Conservation (phyloP, 2,113 vertebrate genomes). For the Limanda limanda region DNA sequence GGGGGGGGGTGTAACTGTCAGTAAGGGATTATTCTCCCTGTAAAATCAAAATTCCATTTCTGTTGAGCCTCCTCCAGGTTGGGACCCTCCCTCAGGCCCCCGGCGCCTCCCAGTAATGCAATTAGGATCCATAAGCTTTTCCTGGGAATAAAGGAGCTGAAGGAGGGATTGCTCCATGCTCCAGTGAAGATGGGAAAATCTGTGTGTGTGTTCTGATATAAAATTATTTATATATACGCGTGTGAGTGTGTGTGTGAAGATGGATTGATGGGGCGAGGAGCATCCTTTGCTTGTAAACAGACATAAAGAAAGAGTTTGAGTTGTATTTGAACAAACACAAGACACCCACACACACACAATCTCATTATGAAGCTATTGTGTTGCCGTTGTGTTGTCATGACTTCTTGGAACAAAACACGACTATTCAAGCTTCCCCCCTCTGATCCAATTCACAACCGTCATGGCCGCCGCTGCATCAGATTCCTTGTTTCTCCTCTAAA, state of each 20-base stretch:
- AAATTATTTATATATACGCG: no score
- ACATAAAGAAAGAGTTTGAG: no score
- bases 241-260: neutral
- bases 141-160: slow-evolving; percentile 69
- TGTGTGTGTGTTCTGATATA: slow-evolving; percentile 5
- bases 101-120: slow-evolving; percentile 74
- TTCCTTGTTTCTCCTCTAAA: slow-evolving; percentile 8
- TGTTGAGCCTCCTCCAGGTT: slow-evolving; percentile 57
- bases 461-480: neutral
- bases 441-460: neutral
- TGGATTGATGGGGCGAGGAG: slow-evolving; percentile 51
- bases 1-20: slow-evolving; percentile 46
- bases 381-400: slow-evolving; percentile 52
- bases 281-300: slow-evolving; percentile 5
- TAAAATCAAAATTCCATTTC: slow-evolving; percentile 81
- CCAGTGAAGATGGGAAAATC: slow-evolving; percentile 57
- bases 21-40: slow-evolving; percentile 72
- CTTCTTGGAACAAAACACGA: slow-evolving; percentile 36
- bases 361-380: slow-evolving; percentile 45
- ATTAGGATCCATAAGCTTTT: slow-evolving; percentile 81
- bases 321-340: neutral
- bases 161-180: slow-evolving; percentile 72
- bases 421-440: slow-evolving; percentile 22
- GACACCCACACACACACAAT: neutral
- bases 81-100: slow-evolving; percentile 40